These are phyloP conservation scores for Tyrannus savana DNA, from an alignment of 2,113 vertebrate species.

Conservation along the genomic window DNA sequence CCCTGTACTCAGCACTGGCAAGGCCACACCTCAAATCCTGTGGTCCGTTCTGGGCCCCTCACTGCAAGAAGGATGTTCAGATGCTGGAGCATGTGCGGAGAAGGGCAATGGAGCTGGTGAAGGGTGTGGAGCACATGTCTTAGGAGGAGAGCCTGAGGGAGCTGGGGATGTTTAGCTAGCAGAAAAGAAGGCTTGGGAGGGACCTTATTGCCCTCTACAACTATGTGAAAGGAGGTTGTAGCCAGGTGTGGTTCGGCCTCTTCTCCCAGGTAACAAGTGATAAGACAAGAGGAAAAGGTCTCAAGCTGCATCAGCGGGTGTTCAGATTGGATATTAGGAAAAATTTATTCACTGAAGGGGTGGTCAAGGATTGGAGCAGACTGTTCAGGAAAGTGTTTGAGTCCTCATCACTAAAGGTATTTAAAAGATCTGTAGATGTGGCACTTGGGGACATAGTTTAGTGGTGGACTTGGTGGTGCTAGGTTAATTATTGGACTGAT, in stretches of 20 bases:
- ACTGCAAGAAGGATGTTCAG: background rate
- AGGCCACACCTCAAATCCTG: background rate
- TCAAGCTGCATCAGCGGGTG: background rate
- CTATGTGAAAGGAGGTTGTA: background rate
- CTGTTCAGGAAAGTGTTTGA: background rate
- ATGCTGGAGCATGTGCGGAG: background rate
- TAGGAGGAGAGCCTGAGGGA: background rate
- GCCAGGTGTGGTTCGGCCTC: rapidly evolving
- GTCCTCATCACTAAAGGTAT: background rate
- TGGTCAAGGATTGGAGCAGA: background rate
- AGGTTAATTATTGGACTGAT: background rate
- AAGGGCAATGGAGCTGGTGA: background rate
- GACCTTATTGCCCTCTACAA: background rate
- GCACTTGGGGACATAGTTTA: background rate
- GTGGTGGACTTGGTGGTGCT: background rate
- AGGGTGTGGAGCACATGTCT: background rate
- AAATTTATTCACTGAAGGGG: background rate
- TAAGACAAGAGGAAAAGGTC: background rate
- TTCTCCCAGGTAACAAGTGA: background rate
- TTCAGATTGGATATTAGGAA: background rate
- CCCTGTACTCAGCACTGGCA: background rate
- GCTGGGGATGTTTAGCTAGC: background rate
- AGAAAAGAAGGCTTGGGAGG: background rate
- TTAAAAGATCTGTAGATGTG: background rate
- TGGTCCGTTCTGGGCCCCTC: background rate